Percentiles rank a stretch among this genome's conserved stretches.
Evolutionary conservation across 2,888 invertebrate genomes (phyloP).

Genomic region (Lamproptera curius): DNA sequence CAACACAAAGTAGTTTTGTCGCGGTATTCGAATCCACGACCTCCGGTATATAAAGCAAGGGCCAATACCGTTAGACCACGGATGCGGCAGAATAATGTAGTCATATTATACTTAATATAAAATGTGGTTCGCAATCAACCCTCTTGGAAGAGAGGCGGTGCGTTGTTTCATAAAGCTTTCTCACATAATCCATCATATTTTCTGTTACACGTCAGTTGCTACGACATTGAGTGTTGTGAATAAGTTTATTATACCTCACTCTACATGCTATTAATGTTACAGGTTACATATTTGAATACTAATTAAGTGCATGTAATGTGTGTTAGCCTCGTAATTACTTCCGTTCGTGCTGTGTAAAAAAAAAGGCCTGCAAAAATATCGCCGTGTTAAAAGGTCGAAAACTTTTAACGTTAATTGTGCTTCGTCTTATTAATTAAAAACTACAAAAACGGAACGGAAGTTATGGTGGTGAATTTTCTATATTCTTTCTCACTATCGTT

Average conservation of each 20-base stretch:
- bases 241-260: slow-evolving; percentile 11
- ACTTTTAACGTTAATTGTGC: not conserved
- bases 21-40: too few relatives aligned
- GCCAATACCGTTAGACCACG: too few relatives aligned
- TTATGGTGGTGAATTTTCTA: too few relatives aligned
- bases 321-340: slow-evolving; percentile 9
- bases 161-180: not conserved
- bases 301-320: slow-evolving; percentile 14
- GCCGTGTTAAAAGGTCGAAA: not conserved
- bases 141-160: not conserved
- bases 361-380: not conserved
- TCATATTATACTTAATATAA: too few relatives aligned
- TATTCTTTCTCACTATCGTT: too few relatives aligned
- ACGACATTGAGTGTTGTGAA: slow-evolving; percentile 13
- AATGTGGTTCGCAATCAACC: too few relatives aligned
- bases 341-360: slow-evolving; percentile 1
- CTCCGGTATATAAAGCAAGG: too few relatives aligned
- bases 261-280: slow-evolving; percentile 11
- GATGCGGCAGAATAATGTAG: too few relatives aligned
- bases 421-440: too few relatives aligned
- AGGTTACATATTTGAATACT: slow-evolving; percentile 15
- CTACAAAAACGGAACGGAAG: too few relatives aligned
- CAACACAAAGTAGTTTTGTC: too few relatives aligned
- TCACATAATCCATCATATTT: slow-evolving; percentile 8
- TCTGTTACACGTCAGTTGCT: slow-evolving; percentile 10